A percentile compares a stretch with the other conserved stretches of the same genome.
Conservation (phyloP, 1,140 invertebrate genomes). For the Rhyacophila brunnea region DNA sequence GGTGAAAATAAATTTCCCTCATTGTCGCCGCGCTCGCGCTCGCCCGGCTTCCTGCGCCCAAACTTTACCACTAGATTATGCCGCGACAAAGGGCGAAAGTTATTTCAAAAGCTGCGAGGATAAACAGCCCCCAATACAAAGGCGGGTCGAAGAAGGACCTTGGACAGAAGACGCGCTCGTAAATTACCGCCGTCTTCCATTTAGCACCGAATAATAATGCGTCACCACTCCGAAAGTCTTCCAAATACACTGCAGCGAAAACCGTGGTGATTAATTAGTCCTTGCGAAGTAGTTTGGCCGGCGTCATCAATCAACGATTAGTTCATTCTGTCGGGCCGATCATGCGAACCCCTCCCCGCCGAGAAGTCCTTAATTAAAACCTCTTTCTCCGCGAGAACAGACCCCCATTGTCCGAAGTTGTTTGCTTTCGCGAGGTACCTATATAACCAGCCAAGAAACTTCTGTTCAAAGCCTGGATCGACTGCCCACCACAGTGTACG, state of each 20-base stretch:
- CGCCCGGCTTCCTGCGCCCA: constrained; percentile 29
- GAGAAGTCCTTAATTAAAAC: constrained; percentile 13
- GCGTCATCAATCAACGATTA: constrained; percentile 34
- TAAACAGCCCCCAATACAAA: constrained; percentile 24
- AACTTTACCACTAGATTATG: constrained; percentile 35
- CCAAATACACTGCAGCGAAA: constrained; percentile 14
- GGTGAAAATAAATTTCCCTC: constrained; percentile 21
- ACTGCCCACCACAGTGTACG: background rate
- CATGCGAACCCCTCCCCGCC: constrained; percentile 16
- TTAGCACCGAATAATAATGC: constrained; percentile 27
- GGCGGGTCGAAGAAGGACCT: constrained; percentile 12
- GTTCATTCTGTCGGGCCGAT: constrained; percentile 31
- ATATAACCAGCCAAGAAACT: background rate
- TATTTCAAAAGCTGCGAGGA: constrained; percentile 31
- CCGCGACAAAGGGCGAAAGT: constrained; percentile 34
- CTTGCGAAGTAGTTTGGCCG: constrained; percentile 19
- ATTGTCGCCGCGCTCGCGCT: constrained; percentile 10
- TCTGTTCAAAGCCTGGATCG: background rate
- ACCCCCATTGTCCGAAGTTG: background rate
- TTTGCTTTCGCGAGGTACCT: background rate
- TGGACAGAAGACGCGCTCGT: constrained; percentile 16
- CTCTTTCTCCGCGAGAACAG: constrained; percentile 7
- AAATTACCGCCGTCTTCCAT: constrained; percentile 29
- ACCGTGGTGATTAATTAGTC: constrained; percentile 31
- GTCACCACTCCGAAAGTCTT: too few species aligned